Evolutionary conservation across 2,888 invertebrate genomes (phyloP).

Genomic region (Drosophila paranaensis): DNA sequence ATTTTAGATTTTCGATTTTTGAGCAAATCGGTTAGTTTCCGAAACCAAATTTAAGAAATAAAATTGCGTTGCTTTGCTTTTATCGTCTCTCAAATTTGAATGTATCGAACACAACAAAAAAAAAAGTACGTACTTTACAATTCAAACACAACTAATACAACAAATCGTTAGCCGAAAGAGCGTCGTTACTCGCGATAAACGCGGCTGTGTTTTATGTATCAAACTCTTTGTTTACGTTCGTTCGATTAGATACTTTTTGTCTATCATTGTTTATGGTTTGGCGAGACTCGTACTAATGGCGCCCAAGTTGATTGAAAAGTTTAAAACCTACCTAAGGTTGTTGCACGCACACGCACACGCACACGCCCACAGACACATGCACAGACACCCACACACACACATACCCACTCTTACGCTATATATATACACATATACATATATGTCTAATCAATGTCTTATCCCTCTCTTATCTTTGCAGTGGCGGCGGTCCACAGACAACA

Average conservation of each 20-base stretch:
- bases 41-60: not conserved
- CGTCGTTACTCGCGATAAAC: not conserved
- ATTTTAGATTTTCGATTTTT: not conserved
- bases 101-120: constrained; percentile 59
- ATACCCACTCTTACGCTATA: not conserved
- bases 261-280: constrained; percentile 21
- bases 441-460: constrained; percentile 24
- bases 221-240: constrained; percentile 11
- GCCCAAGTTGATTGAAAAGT: constrained; percentile 52
- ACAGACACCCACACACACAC: too few relatives aligned
- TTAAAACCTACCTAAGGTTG: constrained; percentile 54
- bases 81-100: constrained; percentile 61
- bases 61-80: constrained; percentile 38
- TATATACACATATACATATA: not conserved
- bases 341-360: constrained; percentile 9
- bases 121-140: constrained; percentile 41
- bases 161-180: constrained; percentile 21
- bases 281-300: constrained; percentile 44
- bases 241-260: constrained; percentile 11
- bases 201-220: constrained; percentile 12
- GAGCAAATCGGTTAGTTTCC: constrained; percentile 6
- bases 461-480: constrained; percentile 75
- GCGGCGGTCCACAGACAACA: constrained; percentile 83
- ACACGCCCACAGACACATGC: not conserved
- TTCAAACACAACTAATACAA: constrained; percentile 32